Conservation (phyloP, 2,888 invertebrate species). For the Romanomermis culicivorax region DNA sequence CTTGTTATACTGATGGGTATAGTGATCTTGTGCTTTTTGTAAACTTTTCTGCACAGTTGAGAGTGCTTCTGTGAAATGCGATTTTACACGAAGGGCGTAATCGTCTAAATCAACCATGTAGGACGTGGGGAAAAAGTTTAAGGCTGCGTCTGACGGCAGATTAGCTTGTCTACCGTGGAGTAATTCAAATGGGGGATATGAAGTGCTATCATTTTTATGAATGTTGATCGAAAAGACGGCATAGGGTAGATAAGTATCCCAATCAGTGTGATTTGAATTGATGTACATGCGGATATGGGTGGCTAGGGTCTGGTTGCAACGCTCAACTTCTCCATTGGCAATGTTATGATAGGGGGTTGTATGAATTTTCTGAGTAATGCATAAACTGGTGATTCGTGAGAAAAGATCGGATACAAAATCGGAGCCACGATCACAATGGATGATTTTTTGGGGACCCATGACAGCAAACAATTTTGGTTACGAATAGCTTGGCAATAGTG, state of each 20-base stretch:
- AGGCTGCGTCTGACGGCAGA: slow-evolving; percentile 12
- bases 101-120: neutral
- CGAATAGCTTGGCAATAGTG: slow-evolving; percentile 19
- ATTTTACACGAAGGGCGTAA: neutral
- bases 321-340: slow-evolving; percentile 13
- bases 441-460: neutral
- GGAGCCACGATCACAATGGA: neutral
- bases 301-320: slow-evolving; percentile 14
- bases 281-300: slow-evolving; percentile 16
- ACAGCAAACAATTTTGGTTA: neutral
- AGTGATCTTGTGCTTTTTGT: neutral
- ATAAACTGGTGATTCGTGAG: neutral
- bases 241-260: slow-evolving; percentile 18
- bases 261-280: slow-evolving; percentile 15
- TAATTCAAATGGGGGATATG: slow-evolving; percentile 13
- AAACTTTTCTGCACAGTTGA: neutral
- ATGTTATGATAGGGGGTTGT: slow-evolving; percentile 12
- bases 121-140: neutral
- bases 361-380: neutral
- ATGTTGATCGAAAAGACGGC: slow-evolving; percentile 17
- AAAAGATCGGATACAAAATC: neutral
- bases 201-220: slow-evolving; percentile 13
- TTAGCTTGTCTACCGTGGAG: slow-evolving; percentile 12
- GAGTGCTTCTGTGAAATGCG: neutral
- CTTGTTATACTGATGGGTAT: too few species aligned